Evolutionary conservation across 2,888 invertebrate genomes (phyloP).

Genomic region (Parnassius apollo): DNA sequence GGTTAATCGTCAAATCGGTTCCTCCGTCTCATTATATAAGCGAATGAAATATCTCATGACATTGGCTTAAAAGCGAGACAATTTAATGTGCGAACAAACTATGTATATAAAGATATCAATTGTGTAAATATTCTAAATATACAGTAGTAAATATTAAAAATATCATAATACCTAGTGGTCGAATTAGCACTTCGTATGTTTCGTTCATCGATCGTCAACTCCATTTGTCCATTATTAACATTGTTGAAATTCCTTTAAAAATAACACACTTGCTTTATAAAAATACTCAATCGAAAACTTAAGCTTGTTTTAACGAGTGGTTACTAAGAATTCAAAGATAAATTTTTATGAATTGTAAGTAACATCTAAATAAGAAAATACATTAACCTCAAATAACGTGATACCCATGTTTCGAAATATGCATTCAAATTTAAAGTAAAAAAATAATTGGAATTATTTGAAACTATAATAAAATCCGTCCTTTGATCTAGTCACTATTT

Average conservation of each 20-base stretch:
- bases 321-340: conserved; percentile 16
- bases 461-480: conserved; percentile 23
- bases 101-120: conserved; percentile 6
- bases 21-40: neutral
- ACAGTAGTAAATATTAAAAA: conserved; percentile 1
- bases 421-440: no score
- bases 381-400: no score
- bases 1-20: neutral
- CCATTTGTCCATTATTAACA: neutral
- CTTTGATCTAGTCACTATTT: conserved; percentile 15
- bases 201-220: neutral
- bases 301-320: conserved; percentile 17
- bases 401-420: no score
- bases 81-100: conserved; percentile 2
- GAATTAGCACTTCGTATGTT: neutral
- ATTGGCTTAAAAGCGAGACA: neutral
- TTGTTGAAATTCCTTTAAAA: neutral
- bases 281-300: neutral
- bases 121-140: conserved; percentile 6
- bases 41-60: neutral
- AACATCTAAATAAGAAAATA: neutral
- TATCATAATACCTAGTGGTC: neutral
- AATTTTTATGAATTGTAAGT: neutral
- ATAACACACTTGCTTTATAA: neutral
- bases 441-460: conserved; percentile 1